Base-by-base conservation (phyloP, 1,140 invertebrate genomes). In the Brachionus paranguensis region DNA sequence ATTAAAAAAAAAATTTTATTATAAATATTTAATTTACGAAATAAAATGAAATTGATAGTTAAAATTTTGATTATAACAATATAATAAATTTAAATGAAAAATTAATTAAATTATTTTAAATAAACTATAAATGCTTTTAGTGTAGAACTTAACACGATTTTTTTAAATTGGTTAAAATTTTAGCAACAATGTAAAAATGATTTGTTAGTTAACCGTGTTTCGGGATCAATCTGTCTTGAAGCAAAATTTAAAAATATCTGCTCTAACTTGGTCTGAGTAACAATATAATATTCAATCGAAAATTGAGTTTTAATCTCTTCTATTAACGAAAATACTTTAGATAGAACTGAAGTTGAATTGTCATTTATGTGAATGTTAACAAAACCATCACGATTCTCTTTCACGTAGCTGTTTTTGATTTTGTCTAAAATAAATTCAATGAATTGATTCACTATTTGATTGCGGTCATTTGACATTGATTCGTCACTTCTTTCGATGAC, bases 221-320 rank as follows among this genome's bases (percentile, higher is more conserved):
- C 81, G 3, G 81, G 81, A 55, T 83, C 68, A 37, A 83, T 50
- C 68, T 83, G 93, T 92, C 37, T 85, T 78, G 85, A 64, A 12
- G 88, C 87, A 85, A 89, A 89, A 55, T 86, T 86, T 4, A 89
- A 85, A 85, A 89, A 89, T 17, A 89, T 90, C 86, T 91, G 91
- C 84, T 92, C 91, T 7, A 92, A 86, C n/a, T 91, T 91, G 7
- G 91, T 91, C 84, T 91, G 91, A 41, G 88, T 89, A 12, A 91
- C 89, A 29, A 90, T 88, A 84, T 91, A 91, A 85, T 91, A 90
- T 86, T 91, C 91, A 33, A 91, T 88, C 17, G 64, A 68, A 83
- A 33, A 83, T 55, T 29, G 14, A 33, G 20, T 10, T 41, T 83
- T 83, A 20, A 53, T 53, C 12, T 53, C 37, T 83, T 83, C 79